phyloP scores from a whole-genome alignment of 1,140 invertebrate genomes.

The Drosophila rhopaloa region DNA sequence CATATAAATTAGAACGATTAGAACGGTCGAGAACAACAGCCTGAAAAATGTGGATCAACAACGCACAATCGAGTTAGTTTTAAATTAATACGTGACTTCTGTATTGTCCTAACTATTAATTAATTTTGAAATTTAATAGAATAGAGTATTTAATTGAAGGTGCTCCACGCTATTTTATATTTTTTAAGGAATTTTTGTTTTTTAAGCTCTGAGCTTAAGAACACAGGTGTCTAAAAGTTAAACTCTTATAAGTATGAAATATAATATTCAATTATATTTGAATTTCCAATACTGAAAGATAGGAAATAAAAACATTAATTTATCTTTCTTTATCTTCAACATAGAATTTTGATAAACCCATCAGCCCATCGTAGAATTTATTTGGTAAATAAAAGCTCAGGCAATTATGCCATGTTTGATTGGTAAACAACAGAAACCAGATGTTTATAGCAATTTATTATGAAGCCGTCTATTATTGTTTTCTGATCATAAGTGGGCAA shows the following conservation, averaged over 20 bases:
- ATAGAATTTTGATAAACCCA: conserved; percentile 14
- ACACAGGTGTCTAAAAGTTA: too few species aligned
- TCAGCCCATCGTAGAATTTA: conserved; percentile 2
- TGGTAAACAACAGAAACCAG: conserved; percentile 53
- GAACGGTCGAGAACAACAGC: conserved; percentile 60
- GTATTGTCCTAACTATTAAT: neutral
- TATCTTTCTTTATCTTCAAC: conserved; percentile 5
- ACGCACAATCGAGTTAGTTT: conserved; percentile 23
- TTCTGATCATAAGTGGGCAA: conserved; percentile 45
- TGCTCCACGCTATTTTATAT: neutral
- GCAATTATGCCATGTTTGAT: conserved; percentile 34
- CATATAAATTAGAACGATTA: conserved; percentile 80
- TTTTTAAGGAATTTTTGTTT: neutral
- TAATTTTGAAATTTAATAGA: neutral
- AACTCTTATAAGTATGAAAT: too few species aligned
- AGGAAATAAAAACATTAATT: neutral
- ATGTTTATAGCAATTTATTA: conserved; percentile 39
- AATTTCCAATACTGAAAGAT: neutral
- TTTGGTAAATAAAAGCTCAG: conserved; percentile 24
- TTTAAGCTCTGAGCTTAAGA: neutral
- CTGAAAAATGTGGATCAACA: conserved; percentile 31
- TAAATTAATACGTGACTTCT: conserved; percentile 12
- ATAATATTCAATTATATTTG: too few species aligned
- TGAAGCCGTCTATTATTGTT: conserved; percentile 10
- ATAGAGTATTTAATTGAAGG: neutral